Evolutionary conservation across 2,113 vertebrate species (phyloP).

Genomic region (Passer domesticus): DNA sequence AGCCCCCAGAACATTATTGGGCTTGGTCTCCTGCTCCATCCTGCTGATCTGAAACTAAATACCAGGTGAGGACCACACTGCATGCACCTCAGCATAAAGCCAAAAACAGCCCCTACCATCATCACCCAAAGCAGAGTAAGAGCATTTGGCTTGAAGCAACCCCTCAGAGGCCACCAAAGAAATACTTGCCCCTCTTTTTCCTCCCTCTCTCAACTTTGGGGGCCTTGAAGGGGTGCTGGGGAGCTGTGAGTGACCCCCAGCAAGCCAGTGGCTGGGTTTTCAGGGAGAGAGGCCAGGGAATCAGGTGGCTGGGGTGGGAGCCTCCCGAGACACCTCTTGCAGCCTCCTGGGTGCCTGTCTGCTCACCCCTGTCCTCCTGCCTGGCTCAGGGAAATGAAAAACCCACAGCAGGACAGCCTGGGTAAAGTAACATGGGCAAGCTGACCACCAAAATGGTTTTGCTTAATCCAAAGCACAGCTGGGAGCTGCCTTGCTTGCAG

Average conservation of each 20-base stretch:
- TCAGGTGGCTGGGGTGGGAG: fast-evolving
- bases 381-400: not conserved
- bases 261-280: not conserved
- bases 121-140: not conserved
- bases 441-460: fast-evolving
- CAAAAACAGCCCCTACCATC: not conserved
- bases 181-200: not conserved
- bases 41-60: not conserved
- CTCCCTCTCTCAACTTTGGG: fast-evolving
- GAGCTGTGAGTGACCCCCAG: not conserved
- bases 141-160: not conserved
- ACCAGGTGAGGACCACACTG: not conserved
- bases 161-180: not conserved
- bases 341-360: fast-evolving
- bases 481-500: not conserved
- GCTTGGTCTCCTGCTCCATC: not conserved
- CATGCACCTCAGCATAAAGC: not conserved
- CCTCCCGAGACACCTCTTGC: fast-evolving
- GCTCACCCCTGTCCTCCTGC: fast-evolving
- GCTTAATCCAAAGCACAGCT: not conserved
- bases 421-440: not conserved
- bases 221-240: not conserved
- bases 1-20: not conserved
- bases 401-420: fast-evolving
- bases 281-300: fast-evolving